Evolutionary conservation across 2,888 invertebrate species (phyloP).

Genomic region (Tetheella fluctuosa): DNA sequence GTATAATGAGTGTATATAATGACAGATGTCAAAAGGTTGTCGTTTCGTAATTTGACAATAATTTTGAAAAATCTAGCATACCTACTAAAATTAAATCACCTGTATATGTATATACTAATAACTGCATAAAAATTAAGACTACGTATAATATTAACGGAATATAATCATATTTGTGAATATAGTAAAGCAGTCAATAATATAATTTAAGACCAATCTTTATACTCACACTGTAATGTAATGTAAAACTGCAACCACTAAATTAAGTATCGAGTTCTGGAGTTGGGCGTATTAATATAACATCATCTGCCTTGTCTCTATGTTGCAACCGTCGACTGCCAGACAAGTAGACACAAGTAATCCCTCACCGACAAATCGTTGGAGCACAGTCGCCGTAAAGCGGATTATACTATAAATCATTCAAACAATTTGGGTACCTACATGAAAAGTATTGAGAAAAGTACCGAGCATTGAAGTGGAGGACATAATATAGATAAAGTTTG

Average conservation of each 20-base stretch:
- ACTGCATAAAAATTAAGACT: too few species aligned
- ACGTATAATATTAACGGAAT: too few species aligned
- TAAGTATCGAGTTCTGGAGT: too few species aligned
- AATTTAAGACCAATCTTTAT: too few species aligned
- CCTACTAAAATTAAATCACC: neutral
- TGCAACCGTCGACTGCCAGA: conserved; percentile 48
- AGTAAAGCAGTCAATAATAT: too few species aligned
- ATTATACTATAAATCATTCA: conserved; percentile 58
- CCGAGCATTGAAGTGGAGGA: neutral
- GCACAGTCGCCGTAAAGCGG: conserved; percentile 42
- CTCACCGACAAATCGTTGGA: conserved; percentile 51
- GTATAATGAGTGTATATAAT: neutral
- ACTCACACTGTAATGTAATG: too few species aligned
- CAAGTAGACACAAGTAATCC: conserved; percentile 49
- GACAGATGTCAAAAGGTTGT: neutral
- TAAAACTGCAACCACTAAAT: too few species aligned
- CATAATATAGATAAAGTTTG: neutral
- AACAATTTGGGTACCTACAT: conserved; percentile 25
- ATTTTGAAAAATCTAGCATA: too few species aligned
- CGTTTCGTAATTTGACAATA: neutral
- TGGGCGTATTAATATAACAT: conserved; percentile 44
- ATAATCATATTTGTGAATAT: too few species aligned
- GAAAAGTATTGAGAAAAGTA: conserved; percentile 8
- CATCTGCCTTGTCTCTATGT: conserved; percentile 36
- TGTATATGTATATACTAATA: too few species aligned